Evolutionary conservation across 2,797 vertebrate genomes (phyloP).

Genomic region (Anguilla pacifica): DNA sequence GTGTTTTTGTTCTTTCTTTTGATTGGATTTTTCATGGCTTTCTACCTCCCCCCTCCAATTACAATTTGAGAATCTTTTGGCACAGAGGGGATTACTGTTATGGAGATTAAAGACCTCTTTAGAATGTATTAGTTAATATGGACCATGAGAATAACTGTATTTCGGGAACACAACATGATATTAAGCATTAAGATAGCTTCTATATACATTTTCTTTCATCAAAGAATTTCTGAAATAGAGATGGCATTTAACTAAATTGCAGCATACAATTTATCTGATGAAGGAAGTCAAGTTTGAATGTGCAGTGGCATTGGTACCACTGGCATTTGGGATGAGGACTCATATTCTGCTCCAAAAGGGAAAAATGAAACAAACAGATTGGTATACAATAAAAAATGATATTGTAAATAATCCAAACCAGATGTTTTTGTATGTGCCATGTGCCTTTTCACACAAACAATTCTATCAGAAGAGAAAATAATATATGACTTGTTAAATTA

Average conservation of each 20-base stretch:
- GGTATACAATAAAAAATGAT: not conserved
- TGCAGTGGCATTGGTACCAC: not conserved
- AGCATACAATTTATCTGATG: not conserved
- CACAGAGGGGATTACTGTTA: conserved; percentile 27
- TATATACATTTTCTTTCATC: not conserved
- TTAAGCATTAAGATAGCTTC: not conserved
- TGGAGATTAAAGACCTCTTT: conserved; percentile 34
- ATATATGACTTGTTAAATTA: not conserved
- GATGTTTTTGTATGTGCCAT: not conserved
- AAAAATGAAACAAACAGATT: not conserved
- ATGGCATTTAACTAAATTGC: not conserved
- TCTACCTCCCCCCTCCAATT: conserved; percentile 21
- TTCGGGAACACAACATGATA: not conserved
- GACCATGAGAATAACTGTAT: conserved; percentile 23
- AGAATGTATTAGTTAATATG: conserved; percentile 31
- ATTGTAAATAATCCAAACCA: not conserved
- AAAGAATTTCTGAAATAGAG: not conserved
- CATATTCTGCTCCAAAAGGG: not conserved
- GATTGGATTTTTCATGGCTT: conserved; percentile 34
- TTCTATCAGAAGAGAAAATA: not conserved
- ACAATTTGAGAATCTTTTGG: conserved; percentile 29
- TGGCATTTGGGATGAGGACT: not conserved
- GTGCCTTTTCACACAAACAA: not conserved
- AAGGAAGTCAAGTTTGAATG: not conserved
- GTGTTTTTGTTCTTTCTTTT: conserved; percentile 35